Evolutionary conservation across 2,113 vertebrate genomes (phyloP).

Genomic region (Datnioides undecimradiatus): DNA sequence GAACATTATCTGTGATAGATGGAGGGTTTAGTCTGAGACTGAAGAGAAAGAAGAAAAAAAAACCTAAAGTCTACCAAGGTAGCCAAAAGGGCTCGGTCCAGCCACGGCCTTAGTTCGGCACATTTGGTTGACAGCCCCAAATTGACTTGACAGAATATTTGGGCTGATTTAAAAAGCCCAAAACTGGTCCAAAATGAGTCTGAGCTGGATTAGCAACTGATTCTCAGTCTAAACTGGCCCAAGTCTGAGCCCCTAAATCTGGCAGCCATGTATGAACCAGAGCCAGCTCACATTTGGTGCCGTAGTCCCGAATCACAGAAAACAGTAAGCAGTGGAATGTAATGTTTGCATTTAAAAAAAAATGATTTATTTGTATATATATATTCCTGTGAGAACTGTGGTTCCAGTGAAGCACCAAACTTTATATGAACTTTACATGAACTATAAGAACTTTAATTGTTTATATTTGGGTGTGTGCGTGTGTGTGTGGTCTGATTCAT

Average conservation of each 20-base stretch:
- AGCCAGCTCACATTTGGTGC: slow-evolving; percentile 5
- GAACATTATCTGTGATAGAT: background rate
- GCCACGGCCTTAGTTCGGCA: background rate
- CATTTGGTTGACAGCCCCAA: background rate
- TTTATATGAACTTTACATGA: background rate
- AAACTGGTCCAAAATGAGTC: slow-evolving; percentile 9
- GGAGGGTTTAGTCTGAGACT: background rate
- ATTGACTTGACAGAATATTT: background rate
- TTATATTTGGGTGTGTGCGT: background rate
- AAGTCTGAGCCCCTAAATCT: background rate
- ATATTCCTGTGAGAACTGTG: background rate
- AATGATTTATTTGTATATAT: background rate
- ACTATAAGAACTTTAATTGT: background rate
- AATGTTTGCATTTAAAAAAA: background rate
- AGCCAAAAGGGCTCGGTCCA: background rate
- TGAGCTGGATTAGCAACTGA: background rate
- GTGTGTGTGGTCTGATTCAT: background rate
- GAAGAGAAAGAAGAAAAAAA: background rate
- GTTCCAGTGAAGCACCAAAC: background rate
- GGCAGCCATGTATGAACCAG: background rate
- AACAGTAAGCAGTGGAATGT: background rate
- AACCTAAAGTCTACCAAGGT: background rate
- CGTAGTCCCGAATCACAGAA: background rate
- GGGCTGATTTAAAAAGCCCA: background rate
- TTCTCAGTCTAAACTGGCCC: background rate